Base-by-base conservation (phyloP, 2,113 vertebrate genomes). In the Herpailurus yagouaroundi region DNA sequence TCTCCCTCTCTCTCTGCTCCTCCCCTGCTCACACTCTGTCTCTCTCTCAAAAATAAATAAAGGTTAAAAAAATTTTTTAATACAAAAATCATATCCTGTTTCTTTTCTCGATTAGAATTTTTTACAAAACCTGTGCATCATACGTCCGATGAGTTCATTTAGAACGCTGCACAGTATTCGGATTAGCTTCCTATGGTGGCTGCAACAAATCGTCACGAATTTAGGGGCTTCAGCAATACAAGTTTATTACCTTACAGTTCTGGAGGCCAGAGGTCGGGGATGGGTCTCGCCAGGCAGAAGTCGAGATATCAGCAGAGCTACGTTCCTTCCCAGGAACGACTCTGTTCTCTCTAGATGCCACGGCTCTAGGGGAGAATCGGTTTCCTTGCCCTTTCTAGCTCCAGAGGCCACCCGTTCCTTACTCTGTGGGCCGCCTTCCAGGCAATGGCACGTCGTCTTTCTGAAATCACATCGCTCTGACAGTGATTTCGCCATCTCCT, bases 311-410 rank as follows among this genome's bases (percentile, higher is more conserved):
- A 3, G 29, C 45, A 41, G 27, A 60, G 57, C 21, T 41, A 2
- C 14, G 12, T 41, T 76, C 27, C 71, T 82, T 76, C 1, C 68
- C 4, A n/a, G 77, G 60, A 29, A 10, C 0, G 31, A 36, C 8
- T n/a, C 89, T 25, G 57, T 6, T n/a, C 29, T 80, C 19, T 80
- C 19, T 55, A 45, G 18, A 27, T 14, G 45, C 38, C 0, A 0
- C 4, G 33, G 27, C 31, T 69, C 57, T 9, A n/a, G 31, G n/a
- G n/a, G 11, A n/a, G 4, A 63, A 5, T 19, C 15, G 0, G 6
- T 80, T 31, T 73, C 76, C 63, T 31, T 29, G n/a, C 31, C 73
- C 12, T 27, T 68, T 50, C 71, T 19, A 1, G 33, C 5, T 7
- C 36, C 21, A 5, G 31, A n/a, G 63, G 64, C 41, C n/a, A 4